Evolutionary conservation across 2,797 vertebrate species (phyloP).

Genomic region (Holocentrus rufus): DNA sequence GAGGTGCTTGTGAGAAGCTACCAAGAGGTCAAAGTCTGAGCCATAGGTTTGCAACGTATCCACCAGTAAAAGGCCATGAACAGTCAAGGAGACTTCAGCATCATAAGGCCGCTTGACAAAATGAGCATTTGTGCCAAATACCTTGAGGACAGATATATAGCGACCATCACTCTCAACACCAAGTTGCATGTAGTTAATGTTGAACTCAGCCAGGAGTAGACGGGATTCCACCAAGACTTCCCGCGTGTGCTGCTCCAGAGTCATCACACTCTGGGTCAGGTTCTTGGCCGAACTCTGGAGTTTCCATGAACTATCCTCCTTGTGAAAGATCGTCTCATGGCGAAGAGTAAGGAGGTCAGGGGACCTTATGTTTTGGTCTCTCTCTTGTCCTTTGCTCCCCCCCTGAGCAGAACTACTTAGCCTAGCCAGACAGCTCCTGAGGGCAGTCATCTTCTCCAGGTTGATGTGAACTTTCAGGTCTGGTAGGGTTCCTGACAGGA

Average conservation of each 20-base stretch:
- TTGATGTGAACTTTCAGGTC: slow-evolving; percentile 98
- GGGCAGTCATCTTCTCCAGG: slow-evolving; percentile 93
- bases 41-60: slow-evolving; percentile 97
- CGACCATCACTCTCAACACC: slow-evolving; percentile 94
- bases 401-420: slow-evolving; percentile 79
- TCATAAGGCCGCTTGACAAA: slow-evolving; percentile 98
- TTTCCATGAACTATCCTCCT: slow-evolving; percentile 87
- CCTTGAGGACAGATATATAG: slow-evolving; percentile 97
- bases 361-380: slow-evolving; percentile 60
- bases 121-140: slow-evolving; percentile 94
- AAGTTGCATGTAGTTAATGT: slow-evolving; percentile 97
- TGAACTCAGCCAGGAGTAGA: slow-evolving; percentile 94
- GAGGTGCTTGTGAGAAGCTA: slow-evolving; percentile 97
- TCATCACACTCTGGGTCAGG: slow-evolving; percentile 93
- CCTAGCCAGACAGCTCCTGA: slow-evolving; percentile 89
- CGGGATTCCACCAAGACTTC: slow-evolving; percentile 96
- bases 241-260: slow-evolving; percentile 92
- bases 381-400: slow-evolving; percentile 45
- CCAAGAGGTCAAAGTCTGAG: slow-evolving; percentile 95
- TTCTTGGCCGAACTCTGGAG: slow-evolving; percentile 91
- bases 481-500: slow-evolving; percentile 92
- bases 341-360: slow-evolving; percentile 83
- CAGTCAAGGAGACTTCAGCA: slow-evolving; percentile 92
- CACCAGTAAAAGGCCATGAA: slow-evolving; percentile 94
- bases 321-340: slow-evolving; percentile 90